Evolutionary conservation across 1,140 invertebrate genomes (phyloP).

Genomic region (Diprion similis): DNA sequence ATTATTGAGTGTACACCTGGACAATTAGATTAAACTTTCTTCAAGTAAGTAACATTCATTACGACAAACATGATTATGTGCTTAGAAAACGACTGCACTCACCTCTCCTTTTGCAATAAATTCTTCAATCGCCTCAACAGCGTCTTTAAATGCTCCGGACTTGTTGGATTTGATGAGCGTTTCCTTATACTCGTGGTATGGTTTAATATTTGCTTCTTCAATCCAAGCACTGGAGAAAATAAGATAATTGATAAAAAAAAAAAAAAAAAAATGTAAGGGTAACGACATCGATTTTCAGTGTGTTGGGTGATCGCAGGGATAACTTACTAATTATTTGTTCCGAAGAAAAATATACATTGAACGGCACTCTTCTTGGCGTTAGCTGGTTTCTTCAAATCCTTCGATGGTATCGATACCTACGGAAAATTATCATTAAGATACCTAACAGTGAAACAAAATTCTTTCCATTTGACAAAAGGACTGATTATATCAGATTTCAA

Average conservation of each 20-base stretch:
- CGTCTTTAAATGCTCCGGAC: conserved; percentile 82
- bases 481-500: too few species aligned
- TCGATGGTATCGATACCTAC: conserved; percentile 76
- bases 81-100: conserved; percentile 41
- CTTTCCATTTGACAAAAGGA: background rate
- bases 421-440: conserved; percentile 34
- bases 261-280: conserved; percentile 18
- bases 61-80: background rate
- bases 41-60: background rate
- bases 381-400: conserved; percentile 70
- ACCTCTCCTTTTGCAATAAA: conserved; percentile 77
- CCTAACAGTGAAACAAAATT: background rate
- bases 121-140: conserved; percentile 85
- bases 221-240: conserved; percentile 84
- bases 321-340: conserved; percentile 92
- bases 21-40: too few species aligned
- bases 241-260: conserved; percentile 14
- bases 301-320: background rate
- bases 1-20: too few species aligned
- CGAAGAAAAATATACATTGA: conserved; percentile 94
- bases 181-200: conserved; percentile 83
- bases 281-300: too few species aligned
- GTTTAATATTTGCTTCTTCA: conserved; percentile 84
- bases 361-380: conserved; percentile 68
- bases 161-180: conserved; percentile 81